Percentiles rank a stretch among this genome's conserved stretches.
Conservation (phyloP, 2,888 invertebrate species). For the Sturmia bella region DNA sequence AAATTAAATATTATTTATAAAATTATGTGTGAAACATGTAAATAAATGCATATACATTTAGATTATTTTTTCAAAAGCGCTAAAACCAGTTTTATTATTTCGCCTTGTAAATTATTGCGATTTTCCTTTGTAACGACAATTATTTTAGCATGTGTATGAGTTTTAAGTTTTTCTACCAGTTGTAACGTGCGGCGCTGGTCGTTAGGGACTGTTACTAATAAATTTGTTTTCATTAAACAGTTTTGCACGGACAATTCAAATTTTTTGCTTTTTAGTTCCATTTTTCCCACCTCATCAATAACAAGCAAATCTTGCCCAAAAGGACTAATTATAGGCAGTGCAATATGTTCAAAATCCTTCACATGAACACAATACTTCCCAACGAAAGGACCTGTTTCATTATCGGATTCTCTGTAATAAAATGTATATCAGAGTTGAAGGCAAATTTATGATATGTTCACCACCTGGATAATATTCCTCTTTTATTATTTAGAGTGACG, state of each 20-base stretch:
- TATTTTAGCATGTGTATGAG: constrained; percentile 60
- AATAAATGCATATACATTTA: constrained; percentile 19
- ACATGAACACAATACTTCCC: constrained; percentile 85
- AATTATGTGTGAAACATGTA: not conserved
- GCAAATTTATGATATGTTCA: not conserved
- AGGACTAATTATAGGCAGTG: constrained; percentile 81
- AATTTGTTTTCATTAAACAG: constrained; percentile 65
- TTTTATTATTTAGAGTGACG: constrained; percentile 82
- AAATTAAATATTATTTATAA: not conserved
- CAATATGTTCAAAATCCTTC: constrained; percentile 84
- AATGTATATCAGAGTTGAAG: not conserved
- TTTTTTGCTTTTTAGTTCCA: constrained; percentile 78
- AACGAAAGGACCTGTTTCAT: constrained; percentile 79
- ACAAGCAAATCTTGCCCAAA: constrained; percentile 76
- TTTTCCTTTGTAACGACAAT: constrained; percentile 76
- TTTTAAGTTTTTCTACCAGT: constrained; percentile 76
- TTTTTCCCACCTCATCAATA: constrained; percentile 81
- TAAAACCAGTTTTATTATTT: constrained; percentile 70
- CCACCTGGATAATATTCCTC: constrained; percentile 83
- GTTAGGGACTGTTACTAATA: constrained; percentile 77
- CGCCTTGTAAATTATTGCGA: constrained; percentile 73
- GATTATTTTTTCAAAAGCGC: constrained; percentile 40
- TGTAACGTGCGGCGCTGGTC: constrained; percentile 69
- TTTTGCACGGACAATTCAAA: constrained; percentile 74
- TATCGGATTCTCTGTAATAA: constrained; percentile 55